Evolutionary conservation across 2,113 vertebrate genomes (phyloP).

Genomic region (Poeciliopsis retropinna): DNA sequence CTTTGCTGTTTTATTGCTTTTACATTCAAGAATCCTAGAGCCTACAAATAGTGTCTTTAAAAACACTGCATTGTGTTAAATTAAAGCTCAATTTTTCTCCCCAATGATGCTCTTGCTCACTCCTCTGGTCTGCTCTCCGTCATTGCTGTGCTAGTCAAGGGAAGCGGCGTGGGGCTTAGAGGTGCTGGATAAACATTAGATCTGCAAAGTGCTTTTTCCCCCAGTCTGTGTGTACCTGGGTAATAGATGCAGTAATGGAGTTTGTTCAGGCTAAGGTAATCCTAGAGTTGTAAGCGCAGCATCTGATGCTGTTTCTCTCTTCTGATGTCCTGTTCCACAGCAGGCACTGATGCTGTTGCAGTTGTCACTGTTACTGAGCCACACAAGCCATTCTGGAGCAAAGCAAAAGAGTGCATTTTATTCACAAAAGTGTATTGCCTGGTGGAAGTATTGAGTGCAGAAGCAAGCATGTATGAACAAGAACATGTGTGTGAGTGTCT

Average conservation of each 20-base stretch:
- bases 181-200: constrained; percentile 67
- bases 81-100: constrained; percentile 4
- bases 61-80: constrained; percentile 2
- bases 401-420: constrained; percentile 22
- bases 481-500: constrained; percentile 2
- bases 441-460: not conserved
- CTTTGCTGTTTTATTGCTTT: not conserved
- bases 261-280: constrained; percentile 75
- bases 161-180: constrained; percentile 48
- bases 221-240: constrained; percentile 62
- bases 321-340: constrained; percentile 57
- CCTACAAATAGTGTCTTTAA: too few species aligned
- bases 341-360: constrained; percentile 52
- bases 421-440: constrained; percentile 19
- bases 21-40: not conserved
- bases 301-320: constrained; percentile 57
- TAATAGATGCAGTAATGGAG: constrained; percentile 75
- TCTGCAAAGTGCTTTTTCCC: constrained; percentile 63
- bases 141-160: constrained; percentile 42
- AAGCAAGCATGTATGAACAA: constrained; percentile 3
- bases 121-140: constrained; percentile 27
- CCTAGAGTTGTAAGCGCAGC: constrained; percentile 54
- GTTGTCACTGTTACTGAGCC: constrained; percentile 58
- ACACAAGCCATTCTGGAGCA: constrained; percentile 51
- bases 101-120: constrained; percentile 12